Evolutionary conservation across 1,140 invertebrate genomes (phyloP).

Genomic region (Propsilocerus akamusi): DNA sequence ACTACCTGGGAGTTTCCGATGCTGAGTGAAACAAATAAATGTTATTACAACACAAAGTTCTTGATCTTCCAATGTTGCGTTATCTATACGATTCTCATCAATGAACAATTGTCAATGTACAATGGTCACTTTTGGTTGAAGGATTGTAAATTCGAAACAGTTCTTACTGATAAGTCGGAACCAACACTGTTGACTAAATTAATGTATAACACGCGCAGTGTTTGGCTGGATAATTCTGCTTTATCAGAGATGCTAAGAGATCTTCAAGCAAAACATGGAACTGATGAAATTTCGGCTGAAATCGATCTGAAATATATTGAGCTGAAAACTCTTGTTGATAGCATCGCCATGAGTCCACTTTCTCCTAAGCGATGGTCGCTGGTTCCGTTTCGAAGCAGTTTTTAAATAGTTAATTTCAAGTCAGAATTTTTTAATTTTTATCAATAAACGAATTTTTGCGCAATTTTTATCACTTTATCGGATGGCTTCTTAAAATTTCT

Average conservation of each 20-base stretch:
- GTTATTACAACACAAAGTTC: neutral
- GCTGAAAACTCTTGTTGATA: no score
- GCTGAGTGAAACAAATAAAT: neutral
- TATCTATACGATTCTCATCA: neutral
- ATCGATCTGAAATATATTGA: neutral
- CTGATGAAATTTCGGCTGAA: neutral
- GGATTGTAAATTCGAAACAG: neutral
- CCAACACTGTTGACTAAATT: no score
- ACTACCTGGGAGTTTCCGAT: neutral
- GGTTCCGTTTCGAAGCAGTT: neutral
- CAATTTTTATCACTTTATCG: neutral
- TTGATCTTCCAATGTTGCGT: neutral
- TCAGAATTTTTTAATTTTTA: neutral
- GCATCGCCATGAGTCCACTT: neutral
- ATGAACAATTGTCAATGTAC: neutral
- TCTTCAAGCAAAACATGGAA: neutral
- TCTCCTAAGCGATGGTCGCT: neutral
- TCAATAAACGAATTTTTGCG: neutral
- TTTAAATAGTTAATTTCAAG: neutral
- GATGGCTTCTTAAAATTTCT: slow-evolving; percentile 30
- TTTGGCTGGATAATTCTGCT: no score
- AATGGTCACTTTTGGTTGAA: neutral
- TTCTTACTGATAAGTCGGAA: neutral
- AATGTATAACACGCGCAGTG: no score
- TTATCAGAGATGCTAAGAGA: neutral